Percentiles rank a stretch among this genome's conserved stretches.
Conservation (phyloP, 2,888 invertebrate species). For the Cetonia aurata region DNA sequence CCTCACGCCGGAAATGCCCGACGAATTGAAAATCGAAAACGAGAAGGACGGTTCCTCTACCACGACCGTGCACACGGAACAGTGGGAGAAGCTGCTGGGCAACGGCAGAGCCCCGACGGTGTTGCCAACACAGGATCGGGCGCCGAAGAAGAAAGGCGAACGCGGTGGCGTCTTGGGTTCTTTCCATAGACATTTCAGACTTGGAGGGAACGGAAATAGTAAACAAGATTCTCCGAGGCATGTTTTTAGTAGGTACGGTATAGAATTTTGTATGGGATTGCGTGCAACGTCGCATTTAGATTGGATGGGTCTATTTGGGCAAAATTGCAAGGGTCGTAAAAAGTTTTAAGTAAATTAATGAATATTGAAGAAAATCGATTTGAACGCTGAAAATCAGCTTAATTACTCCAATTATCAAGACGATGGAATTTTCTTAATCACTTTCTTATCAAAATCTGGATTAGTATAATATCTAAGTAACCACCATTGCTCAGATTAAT, state of each 20-base stretch:
- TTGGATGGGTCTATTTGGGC: too few species aligned
- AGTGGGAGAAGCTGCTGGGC: slow-evolving; percentile 52
- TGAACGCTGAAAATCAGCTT: too few species aligned
- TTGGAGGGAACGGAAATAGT: slow-evolving; percentile 37
- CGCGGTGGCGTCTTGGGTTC: slow-evolving; percentile 48
- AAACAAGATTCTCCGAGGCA: slow-evolving; percentile 48
- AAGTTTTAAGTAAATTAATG: too few species aligned
- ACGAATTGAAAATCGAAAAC: slow-evolving; percentile 48
- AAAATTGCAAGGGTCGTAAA: too few species aligned
- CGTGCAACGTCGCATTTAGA: background rate
- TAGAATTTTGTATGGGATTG: background rate
- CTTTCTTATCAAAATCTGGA: too few species aligned
- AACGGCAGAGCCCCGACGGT: slow-evolving; percentile 48
- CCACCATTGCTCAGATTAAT: too few species aligned
- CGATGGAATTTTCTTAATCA: too few species aligned
- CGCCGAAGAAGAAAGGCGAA: slow-evolving; percentile 48
- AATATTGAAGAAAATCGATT: too few species aligned
- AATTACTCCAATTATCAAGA: too few species aligned
- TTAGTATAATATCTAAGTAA: too few species aligned
- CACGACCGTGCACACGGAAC: slow-evolving; percentile 43
- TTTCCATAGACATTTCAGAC: slow-evolving; percentile 49
- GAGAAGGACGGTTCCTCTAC: slow-evolving; percentile 37
- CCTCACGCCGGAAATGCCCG: slow-evolving; percentile 13
- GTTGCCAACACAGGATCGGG: slow-evolving; percentile 44
- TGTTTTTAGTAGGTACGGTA: slow-evolving; percentile 52